phyloP scores from a whole-genome alignment of 2,888 invertebrate genomes.

The Atrina japonica region DNA sequence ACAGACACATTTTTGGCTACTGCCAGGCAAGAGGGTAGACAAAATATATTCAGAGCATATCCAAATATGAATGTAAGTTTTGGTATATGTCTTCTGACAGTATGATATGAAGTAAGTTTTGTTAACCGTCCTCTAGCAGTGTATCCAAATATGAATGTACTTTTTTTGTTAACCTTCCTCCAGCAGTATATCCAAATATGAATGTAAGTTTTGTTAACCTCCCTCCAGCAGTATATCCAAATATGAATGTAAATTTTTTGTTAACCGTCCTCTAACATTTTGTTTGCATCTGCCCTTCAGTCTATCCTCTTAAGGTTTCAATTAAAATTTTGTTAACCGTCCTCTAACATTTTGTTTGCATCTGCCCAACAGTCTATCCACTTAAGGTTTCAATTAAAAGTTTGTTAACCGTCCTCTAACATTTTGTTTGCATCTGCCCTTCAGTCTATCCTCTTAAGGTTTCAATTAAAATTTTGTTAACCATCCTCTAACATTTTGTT shows the following conservation, averaged over 20 bases:
- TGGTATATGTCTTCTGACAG: background rate
- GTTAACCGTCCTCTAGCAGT: too few species aligned
- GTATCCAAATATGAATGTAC: too few species aligned
- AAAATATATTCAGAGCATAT: slow-evolving; percentile 89
- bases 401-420: too few species aligned
- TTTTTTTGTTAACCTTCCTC: background rate
- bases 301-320: too few species aligned
- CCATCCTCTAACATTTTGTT: too few species aligned
- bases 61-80: slow-evolving; percentile 83
- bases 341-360: slow-evolving; percentile 83
- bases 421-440: too few species aligned
- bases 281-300: too few species aligned
- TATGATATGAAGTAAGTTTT: background rate
- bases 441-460: too few species aligned
- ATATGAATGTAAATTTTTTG: background rate
- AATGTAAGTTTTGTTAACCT: slow-evolving; percentile 78
- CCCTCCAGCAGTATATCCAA: background rate
- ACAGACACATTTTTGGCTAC: slow-evolving; percentile 93
- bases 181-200: slow-evolving; percentile 84
- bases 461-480: too few species aligned
- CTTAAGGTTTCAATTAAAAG: too few species aligned
- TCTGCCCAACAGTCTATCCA: too few species aligned
- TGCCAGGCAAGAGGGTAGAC: slow-evolving; percentile 89
- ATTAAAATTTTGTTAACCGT: background rate
- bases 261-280: too few species aligned